Evolutionary conservation across 2,888 invertebrate genomes (phyloP), one percentile per base, ranked within the genome.

Genomic region (Drosophila falleni): DNA sequence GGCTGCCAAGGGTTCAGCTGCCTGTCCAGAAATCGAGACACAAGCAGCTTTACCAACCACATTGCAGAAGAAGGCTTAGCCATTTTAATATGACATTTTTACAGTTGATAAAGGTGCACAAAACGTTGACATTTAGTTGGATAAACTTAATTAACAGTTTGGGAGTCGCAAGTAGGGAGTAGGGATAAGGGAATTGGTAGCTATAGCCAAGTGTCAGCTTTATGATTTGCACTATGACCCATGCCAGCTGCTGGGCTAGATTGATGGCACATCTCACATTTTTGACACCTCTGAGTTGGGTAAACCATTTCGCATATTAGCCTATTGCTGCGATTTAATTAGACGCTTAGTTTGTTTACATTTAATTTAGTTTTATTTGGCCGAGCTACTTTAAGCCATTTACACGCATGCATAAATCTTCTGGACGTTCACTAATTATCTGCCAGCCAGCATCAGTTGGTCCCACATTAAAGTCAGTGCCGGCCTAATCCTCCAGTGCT

Each of bases 371-470:
- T 59, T 80, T 80, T 82, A 86, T 82, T 82, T 82, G 73, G 49
- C 49, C 68, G 74, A 68, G 81, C 84, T 44, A 80, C 82, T 85
- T 87, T 80, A 81, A 87, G 89, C 81, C 74, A 78, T 89, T 89
- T 74, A 81, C 80, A 85, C 80, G 78, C 89, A 73, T 72, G 80
- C 85, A 86, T 86, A 89, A 86, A 87, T 89, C 88, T 86, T 87
- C 33, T 50, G 75, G 75, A 46, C 79, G 69, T 60, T 77, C 78
- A 77, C 84, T 85, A 89, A 89, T 85, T 89, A 85, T 89, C 85
- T 89, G 67, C 66, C 64, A 71, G 81, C 80, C 69, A 71, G 70
- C 81, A 89, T 89, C 87, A 81, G 80, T 81, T 74, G 74, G 74
- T 71, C 81, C 71, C 85, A 80, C 71, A 86, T 85, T 82, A 81